Evolutionary conservation across 1,140 invertebrate species (phyloP), one percentile per base, ranked within the genome.

Genomic region (Cherax quadricarinatus): DNA sequence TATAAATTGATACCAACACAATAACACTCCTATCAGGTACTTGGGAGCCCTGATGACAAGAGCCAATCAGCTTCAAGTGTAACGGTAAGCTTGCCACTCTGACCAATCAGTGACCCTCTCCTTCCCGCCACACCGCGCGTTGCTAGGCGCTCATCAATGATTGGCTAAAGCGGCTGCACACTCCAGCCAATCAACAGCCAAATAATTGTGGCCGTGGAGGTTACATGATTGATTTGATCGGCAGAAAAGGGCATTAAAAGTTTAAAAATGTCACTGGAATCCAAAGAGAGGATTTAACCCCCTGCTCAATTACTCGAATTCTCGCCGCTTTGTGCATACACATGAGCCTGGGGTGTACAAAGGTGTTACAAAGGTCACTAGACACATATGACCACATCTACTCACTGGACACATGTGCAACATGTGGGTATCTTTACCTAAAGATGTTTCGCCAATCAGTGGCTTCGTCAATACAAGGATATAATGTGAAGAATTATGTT

Each of bases 171-270:
- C 86, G 70, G 70, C 86, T 60, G n/a, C 87, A 80, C 87, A 57
- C 75, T 80, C 78, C 87, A 57, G 21, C 87, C 87, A 80, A 88
- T 81, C 79, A 88, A 81, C 87, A 81, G 75, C 78, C 87, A 79
- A 88, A 88, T 88, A 88, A 88, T 88, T 88, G 87, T 88, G 87
- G 87, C 75, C 87, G 41, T 79, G 51, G 57, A 51, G 75, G 53
- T 88, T 88, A 88, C 87, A 88, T 88, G 87, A 88, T 88, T 88
- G 87, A 88, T 88, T 88, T 88, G 87, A 88, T 88, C 87, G 51
- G 60, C 87, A 88, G 78, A 88, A 88, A 88, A 88, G 87, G 79
- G 78, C 78, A 88, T 88, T 88, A 88, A 88, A 88, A 88, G 87
- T 88, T 88, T 88, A 78, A 81, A 88, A 88, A 88, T 88, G 87